Evolutionary conservation across 2,888 invertebrate genomes (phyloP), one percentile per base, ranked within the genome.

Genomic region (Drosophila fungiperda): DNA sequence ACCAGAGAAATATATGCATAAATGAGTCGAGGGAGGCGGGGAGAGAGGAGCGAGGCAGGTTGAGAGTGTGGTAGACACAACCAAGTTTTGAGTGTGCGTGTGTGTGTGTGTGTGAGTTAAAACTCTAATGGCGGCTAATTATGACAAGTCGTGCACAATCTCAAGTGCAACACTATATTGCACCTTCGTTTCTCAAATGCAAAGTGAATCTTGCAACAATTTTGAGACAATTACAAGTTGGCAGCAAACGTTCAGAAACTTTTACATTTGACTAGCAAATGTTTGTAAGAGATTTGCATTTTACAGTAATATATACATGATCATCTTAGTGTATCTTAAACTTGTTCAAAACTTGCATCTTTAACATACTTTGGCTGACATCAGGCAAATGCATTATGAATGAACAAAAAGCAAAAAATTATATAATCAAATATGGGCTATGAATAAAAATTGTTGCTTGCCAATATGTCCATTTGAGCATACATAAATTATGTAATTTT

Each of bases 91-190:
- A 49, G 49, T 23, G 11, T 64, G 54, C 26, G 4, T 64, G 54
- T 33, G 4, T 55, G 38, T 55, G 52, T 54, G 38, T 32, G 53
- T 36, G 55, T 68, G 49, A 71, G 48, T 52, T 63, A 38, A 70
- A 82, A 59, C 78, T 78, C 77, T 82, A 85, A 85, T 85, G 75
- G 71, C 64, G 72, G 72, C 79, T 85, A 85, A 85, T 85, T 85
- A 87, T 81, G 73, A 73, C 72, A 84, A 73, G 69, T 82, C 69
- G 71, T 49, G 65, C 61, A 66, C 67, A 70, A 70, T 67, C 67
- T 55, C 32, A 65, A 61, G 50, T 55, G 26, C n/a, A 29, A 49
- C 42, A 57, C 54, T 36, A 42, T 49, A 4, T 57, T 32, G 42
- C 57, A 57, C 57, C 57, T 57, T 54, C 36, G 26, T 38, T n/a